phyloP scores from a whole-genome alignment of 2,888 invertebrate genomes.

The Strigamia crassipes region DNA sequence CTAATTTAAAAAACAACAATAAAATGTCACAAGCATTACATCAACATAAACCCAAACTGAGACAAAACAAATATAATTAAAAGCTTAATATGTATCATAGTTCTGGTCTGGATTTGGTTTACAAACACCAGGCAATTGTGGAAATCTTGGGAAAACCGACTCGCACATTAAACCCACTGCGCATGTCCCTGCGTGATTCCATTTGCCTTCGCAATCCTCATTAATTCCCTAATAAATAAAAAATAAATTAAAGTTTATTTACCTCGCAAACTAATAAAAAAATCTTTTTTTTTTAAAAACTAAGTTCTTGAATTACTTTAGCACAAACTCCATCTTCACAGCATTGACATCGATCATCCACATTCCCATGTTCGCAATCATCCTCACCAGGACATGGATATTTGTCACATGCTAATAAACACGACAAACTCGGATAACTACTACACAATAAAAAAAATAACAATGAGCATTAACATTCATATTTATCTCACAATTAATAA shows the following conservation, averaged over 20 bases:
- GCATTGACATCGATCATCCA: neutral
- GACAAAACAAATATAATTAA: no score
- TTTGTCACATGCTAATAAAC: neutral
- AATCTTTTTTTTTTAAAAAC: no score
- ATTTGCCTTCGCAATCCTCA: neutral
- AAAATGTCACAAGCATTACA: no score
- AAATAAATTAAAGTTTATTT: neutral
- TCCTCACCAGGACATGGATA: neutral
- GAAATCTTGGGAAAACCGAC: neutral
- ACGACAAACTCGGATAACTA: neutral
- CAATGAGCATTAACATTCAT: neutral
- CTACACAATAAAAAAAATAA: neutral
- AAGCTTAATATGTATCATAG: no score
- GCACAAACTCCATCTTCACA: neutral
- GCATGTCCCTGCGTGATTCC: neutral
- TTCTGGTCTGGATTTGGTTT: neutral
- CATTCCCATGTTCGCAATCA: neutral
- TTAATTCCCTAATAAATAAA: neutral
- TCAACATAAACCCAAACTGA: no score
- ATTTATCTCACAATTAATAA: no score
- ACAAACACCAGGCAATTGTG: conserved; percentile 1
- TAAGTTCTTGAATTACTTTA: no score
- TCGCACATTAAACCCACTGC: neutral
- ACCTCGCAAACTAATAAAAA: no score
- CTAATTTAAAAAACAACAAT: no score